Evolutionary conservation across 2,888 invertebrate species (phyloP).

Genomic region (Koerneria pararmatus): DNA sequence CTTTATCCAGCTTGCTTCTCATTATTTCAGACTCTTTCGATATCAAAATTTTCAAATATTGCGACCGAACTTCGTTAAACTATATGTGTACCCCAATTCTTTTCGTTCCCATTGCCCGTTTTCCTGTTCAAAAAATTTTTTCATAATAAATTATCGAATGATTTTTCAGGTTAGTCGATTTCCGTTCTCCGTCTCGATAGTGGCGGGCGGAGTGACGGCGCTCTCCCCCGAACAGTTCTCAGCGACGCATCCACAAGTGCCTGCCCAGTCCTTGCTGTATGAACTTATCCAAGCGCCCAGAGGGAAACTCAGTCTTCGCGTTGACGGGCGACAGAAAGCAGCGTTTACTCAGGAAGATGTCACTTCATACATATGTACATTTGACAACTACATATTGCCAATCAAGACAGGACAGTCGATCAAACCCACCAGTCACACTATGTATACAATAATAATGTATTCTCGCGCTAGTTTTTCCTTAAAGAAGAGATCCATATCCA

Average conservation of each 20-base stretch:
- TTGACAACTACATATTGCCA: too few relatives aligned
- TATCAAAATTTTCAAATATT: too few relatives aligned
- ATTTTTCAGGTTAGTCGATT: constrained; percentile 35
- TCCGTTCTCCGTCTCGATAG: constrained; percentile 34
- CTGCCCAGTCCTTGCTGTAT: constrained; percentile 32
- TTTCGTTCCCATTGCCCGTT: not conserved
- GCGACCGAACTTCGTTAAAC: too few relatives aligned
- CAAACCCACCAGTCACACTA: too few relatives aligned
- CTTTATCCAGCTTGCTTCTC: too few relatives aligned
- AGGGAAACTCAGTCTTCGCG: constrained; percentile 25
- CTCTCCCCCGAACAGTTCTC: constrained; percentile 39
- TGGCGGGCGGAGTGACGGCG: constrained; percentile 41
- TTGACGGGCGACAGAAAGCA: constrained; percentile 27
- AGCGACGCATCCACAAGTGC: constrained; percentile 39
- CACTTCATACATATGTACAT: too few relatives aligned
- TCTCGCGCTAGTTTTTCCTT: too few relatives aligned
- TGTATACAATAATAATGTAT: too few relatives aligned
- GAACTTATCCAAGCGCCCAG: constrained; percentile 16
- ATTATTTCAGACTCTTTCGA: too few relatives aligned
- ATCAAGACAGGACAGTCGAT: too few relatives aligned
- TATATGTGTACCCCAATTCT: not conserved
- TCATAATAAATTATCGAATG: not conserved
- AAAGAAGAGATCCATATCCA: too few relatives aligned
- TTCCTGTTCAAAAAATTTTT: not conserved
- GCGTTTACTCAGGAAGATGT: constrained; percentile 32